Evolutionary conservation across 2,888 invertebrate species (phyloP).

Genomic region (Drosophila antonietae): DNA sequence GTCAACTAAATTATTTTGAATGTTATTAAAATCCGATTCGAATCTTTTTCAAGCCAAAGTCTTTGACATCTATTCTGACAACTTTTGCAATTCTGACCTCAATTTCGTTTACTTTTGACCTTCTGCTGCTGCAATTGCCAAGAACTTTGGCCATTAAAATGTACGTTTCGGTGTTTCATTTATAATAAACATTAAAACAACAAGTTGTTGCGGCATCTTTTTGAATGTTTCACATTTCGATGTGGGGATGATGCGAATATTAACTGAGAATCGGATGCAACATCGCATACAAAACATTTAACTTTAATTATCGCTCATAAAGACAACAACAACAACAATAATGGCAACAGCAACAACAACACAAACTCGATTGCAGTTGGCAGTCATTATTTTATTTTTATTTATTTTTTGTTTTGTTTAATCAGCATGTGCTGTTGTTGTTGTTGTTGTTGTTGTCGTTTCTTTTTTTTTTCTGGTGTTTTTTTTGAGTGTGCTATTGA

Average conservation of each 20-base stretch:
- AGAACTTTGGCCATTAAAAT: constrained; percentile 52
- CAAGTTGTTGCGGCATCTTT: constrained; percentile 33
- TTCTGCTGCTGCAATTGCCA: constrained; percentile 36
- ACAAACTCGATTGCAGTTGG: constrained; percentile 44
- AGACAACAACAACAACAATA: constrained; percentile 38
- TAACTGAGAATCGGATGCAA: constrained; percentile 11
- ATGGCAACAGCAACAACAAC: constrained; percentile 36
- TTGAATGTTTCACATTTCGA: constrained; percentile 14
- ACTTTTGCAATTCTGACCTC: constrained; percentile 18
- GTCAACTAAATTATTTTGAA: neutral
- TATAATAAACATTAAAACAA: constrained; percentile 25
- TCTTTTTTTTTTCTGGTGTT: constrained; percentile 9
- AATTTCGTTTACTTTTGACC: constrained; percentile 32
- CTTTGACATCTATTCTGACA: constrained; percentile 3
- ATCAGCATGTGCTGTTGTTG: constrained; percentile 32
- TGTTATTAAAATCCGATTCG: neutral
- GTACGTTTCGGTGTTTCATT: constrained; percentile 7
- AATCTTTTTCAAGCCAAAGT: neutral
- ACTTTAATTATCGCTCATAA: constrained; percentile 72
- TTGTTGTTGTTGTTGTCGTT: constrained; percentile 11
- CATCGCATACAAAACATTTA: constrained; percentile 60
- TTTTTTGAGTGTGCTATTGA: constrained; percentile 49
- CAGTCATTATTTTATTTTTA: constrained; percentile 48
- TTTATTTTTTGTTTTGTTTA: constrained; percentile 32
- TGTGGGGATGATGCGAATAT: constrained; percentile 14